Conservation (phyloP, 2,113 vertebrate genomes). For the Neolamprologus kungweensis region DNA sequence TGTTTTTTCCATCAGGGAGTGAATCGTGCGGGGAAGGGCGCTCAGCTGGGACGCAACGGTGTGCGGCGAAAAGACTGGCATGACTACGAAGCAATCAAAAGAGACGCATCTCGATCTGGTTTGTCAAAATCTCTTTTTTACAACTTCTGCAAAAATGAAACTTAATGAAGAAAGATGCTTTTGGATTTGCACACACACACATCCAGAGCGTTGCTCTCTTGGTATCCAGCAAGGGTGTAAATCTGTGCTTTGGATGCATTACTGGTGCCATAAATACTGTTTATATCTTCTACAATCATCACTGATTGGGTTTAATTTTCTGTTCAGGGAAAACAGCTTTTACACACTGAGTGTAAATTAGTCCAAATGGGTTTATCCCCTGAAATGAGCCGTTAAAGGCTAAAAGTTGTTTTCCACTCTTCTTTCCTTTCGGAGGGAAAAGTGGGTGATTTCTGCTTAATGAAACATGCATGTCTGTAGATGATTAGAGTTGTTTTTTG, state of each 20-base stretch:
- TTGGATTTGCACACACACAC: background rate
- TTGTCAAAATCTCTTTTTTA: conserved; percentile 6
- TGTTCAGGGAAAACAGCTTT: background rate
- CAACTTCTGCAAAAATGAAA: background rate
- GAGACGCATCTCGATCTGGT: conserved; percentile 81
- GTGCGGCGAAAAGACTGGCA: conserved; percentile 89
- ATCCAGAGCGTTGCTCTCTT: background rate
- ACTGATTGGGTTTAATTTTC: background rate
- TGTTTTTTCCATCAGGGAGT: conserved; percentile 65
- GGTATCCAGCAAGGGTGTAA: background rate
- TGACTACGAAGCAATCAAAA: conserved; percentile 79
- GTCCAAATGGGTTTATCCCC: background rate
- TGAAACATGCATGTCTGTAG: background rate
- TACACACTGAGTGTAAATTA: background rate
- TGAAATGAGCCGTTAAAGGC: background rate
- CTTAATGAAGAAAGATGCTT: background rate
- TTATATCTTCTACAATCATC: background rate
- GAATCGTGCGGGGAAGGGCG: conserved; percentile 57
- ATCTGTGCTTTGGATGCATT: background rate
- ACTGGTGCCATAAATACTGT: background rate
- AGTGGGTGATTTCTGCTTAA: background rate
- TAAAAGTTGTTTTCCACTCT: background rate
- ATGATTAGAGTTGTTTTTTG: background rate
- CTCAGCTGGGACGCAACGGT: conserved; percentile 55
- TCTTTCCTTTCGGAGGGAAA: background rate